A percentile compares a stretch with the other conserved stretches of the same genome.
These are phyloP conservation scores for Steinernema feltiae DNA, from an alignment of 1,140 invertebrate species.

Conservation along the genomic window DNA sequence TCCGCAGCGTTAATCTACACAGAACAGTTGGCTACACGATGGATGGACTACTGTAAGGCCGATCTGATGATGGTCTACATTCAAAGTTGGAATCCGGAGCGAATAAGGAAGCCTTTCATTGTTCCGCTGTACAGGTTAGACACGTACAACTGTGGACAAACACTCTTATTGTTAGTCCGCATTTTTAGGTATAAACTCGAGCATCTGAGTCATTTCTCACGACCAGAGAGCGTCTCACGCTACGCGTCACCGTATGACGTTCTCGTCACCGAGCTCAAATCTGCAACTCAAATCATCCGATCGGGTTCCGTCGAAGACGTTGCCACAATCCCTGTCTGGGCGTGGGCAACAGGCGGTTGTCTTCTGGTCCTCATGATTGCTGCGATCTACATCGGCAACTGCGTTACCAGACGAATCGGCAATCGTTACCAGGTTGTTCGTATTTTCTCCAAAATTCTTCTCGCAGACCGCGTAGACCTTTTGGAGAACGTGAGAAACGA, in stretches of 20 bases:
- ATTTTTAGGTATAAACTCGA: background rate
- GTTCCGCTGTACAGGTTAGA: background rate
- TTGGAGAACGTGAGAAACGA: no score
- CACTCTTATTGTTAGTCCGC: no score
- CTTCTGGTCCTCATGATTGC: background rate
- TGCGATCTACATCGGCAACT: background rate
- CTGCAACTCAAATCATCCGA: background rate
- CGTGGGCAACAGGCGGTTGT: background rate
- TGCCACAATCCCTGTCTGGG: background rate
- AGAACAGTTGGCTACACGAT: background rate
- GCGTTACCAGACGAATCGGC: background rate
- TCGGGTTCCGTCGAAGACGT: background rate
- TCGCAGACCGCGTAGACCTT: no score
- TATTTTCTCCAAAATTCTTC: background rate
- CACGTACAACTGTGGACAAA: background rate
- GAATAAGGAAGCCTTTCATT: background rate
- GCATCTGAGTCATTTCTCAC: background rate
- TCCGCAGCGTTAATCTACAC: background rate
- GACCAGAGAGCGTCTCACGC: background rate
- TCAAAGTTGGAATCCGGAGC: background rate
- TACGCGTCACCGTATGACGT: background rate
- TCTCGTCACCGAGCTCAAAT: background rate
- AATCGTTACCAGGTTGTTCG: constrained; percentile 1
- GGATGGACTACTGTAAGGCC: constrained; percentile 2
- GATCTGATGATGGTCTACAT: background rate